Conservation (phyloP, 1,140 invertebrate genomes). For the Nasonia longicornis region DNA sequence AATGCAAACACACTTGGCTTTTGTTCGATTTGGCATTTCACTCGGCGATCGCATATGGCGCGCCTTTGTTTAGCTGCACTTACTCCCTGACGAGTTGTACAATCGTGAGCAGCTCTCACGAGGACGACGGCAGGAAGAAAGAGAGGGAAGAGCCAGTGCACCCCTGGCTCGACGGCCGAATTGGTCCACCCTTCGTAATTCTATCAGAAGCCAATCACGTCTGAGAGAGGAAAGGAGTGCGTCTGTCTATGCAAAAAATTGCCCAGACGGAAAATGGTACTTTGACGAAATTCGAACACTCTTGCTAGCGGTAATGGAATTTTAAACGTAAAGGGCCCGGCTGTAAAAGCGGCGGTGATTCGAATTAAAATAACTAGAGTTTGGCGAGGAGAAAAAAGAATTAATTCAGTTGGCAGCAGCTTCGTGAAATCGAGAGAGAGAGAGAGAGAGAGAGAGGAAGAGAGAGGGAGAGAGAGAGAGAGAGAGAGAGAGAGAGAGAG, state of each 20-base stretch:
- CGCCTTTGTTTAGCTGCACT: slow-evolving; percentile 28
- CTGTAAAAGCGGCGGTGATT: not conserved
- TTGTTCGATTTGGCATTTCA: slow-evolving; percentile 7
- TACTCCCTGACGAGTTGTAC: not conserved
- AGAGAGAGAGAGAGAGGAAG: slow-evolving; percentile 58
- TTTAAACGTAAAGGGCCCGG: slow-evolving; percentile 32
- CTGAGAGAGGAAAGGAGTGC: slow-evolving; percentile 54
- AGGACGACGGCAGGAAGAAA: not conserved
- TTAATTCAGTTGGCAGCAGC: slow-evolving; percentile 59
- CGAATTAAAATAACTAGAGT: not conserved
- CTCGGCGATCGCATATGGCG: slow-evolving; percentile 20
- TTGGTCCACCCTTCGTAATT: slow-evolving; percentile 63
- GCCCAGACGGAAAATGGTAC: slow-evolving; percentile 53
- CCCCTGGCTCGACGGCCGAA: slow-evolving; percentile 42
- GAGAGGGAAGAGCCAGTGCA: not conserved
- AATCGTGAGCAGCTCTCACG: slow-evolving; percentile 2
- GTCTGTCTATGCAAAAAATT: slow-evolving; percentile 59
- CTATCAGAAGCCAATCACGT: slow-evolving; percentile 67
- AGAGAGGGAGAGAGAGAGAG: slow-evolving; percentile 57
- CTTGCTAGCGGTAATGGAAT: slow-evolving; percentile 16
- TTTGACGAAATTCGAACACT: slow-evolving; percentile 32
- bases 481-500: slow-evolving; percentile 57
- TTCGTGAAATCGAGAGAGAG: slow-evolving; percentile 56
- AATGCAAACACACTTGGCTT: not conserved
- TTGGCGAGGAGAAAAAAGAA: slow-evolving; percentile 47